Percentiles rank a stretch among this genome's conserved stretches.
Conservation (phyloP, 1,140 invertebrate genomes). For the Solenopsis fugax region DNA sequence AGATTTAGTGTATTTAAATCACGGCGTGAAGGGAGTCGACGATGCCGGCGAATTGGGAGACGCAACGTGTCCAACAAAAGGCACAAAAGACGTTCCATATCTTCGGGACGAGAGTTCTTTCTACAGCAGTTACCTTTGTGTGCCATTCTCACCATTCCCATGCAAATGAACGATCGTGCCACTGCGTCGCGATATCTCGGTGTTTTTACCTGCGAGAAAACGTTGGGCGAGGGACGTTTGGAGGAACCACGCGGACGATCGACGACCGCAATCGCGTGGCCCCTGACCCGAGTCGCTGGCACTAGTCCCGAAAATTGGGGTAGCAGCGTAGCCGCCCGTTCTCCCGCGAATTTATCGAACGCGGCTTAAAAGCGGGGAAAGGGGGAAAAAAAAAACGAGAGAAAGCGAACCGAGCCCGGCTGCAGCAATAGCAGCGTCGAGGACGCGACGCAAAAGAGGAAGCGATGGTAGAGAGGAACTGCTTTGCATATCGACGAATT, state of each 20-base stretch:
- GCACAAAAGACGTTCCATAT: conserved; percentile 26
- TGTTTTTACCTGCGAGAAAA: conserved; percentile 67
- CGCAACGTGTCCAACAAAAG: conserved; percentile 16
- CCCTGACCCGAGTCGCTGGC: conserved; percentile 51
- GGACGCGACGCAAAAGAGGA: conserved; percentile 61
- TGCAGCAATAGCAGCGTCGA: conserved; percentile 27
- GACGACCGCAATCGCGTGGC: conserved; percentile 64
- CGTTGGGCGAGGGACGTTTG: conserved; percentile 52
- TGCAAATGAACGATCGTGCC: conserved; percentile 76
- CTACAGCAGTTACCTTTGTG: conserved; percentile 56
- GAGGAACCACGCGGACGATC: conserved; percentile 33
- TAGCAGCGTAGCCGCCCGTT: conserved; percentile 12
- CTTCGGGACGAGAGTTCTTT: conserved; percentile 53
- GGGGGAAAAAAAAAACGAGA: conserved; percentile 27
- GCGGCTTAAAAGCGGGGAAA: not conserved
- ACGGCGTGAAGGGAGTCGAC: not conserved
- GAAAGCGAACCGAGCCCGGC: conserved; percentile 27
- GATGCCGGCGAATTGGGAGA: conserved; percentile 20
- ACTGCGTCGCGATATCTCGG: conserved; percentile 37
- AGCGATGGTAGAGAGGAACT: conserved; percentile 67
- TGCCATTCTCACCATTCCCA: conserved; percentile 80
- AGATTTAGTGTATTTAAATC: conserved; percentile 3
- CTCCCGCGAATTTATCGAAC: conserved; percentile 62
- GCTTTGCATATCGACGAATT: conserved; percentile 83
- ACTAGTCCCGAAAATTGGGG: conserved; percentile 47